A percentile compares a stretch with the other conserved stretches of the same genome.
These are phyloP conservation scores for Drosophila nigricruria DNA, from an alignment of 2,888 invertebrate species.

Conservation along the genomic window DNA sequence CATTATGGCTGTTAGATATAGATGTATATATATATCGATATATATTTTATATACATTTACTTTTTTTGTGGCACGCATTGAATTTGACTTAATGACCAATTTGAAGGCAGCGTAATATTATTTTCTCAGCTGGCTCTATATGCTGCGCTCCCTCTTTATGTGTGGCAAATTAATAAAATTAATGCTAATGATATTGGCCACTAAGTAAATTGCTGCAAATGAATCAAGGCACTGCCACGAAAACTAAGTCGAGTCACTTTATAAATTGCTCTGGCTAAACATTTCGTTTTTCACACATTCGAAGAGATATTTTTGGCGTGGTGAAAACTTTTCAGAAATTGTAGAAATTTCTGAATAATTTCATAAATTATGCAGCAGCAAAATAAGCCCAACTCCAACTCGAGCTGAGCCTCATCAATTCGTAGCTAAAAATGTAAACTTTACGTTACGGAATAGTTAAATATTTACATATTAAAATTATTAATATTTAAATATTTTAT, in stretches of 20 bases:
- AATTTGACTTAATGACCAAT: slow-evolving; percentile 64
- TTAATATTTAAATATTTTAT: not conserved
- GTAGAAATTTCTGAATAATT: not conserved
- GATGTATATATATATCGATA: not conserved
- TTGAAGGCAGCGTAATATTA: slow-evolving; percentile 47
- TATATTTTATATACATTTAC: not conserved
- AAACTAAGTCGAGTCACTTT: not conserved
- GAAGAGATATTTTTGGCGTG: not conserved
- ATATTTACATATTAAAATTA: not conserved
- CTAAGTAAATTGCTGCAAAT: slow-evolving; percentile 30
- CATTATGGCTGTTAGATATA: slow-evolving; percentile 39
- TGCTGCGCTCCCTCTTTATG: slow-evolving; percentile 1
- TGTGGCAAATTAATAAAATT: slow-evolving; percentile 51
- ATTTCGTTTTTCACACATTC: not conserved
- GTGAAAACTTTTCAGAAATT: not conserved
- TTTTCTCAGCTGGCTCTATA: slow-evolving; percentile 38
- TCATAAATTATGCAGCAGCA: not conserved
- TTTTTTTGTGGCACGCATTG: slow-evolving; percentile 37
- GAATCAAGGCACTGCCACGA: slow-evolving; percentile 13
- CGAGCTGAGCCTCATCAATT: not conserved
- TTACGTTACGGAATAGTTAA: not conserved
- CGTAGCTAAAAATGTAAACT: not conserved
- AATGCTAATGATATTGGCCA: slow-evolving; percentile 47
- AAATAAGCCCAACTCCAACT: not conserved
- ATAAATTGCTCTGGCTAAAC: not conserved